Percentiles rank a stretch among this genome's conserved stretches.
These are phyloP conservation scores for Lasioglossum zephyrum DNA, from an alignment of 2,888 invertebrate genomes.

Conservation along the genomic window DNA sequence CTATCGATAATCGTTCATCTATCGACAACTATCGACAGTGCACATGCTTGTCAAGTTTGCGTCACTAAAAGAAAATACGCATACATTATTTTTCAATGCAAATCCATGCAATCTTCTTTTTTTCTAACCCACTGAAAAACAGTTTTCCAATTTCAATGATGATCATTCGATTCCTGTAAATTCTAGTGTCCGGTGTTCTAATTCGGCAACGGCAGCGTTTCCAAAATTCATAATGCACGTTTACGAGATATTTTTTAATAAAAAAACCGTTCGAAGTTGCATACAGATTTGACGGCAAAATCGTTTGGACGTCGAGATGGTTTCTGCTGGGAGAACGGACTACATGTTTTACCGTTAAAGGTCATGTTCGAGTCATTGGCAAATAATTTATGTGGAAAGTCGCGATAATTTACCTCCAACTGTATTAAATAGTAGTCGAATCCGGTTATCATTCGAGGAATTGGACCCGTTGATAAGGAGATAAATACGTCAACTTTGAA, in stretches of 20 bases:
- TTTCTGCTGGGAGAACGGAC: background rate
- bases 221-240: background rate
- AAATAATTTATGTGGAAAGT: background rate
- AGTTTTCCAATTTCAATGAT: background rate
- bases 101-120: background rate
- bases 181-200: background rate
- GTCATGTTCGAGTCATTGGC: background rate
- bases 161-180: background rate
- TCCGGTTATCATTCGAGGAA: background rate
- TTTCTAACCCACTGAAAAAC: background rate
- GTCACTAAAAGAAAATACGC: background rate
- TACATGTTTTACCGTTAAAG: background rate
- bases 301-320: background rate
- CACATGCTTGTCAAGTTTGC: conserved; percentile 26
- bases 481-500: background rate
- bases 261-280: background rate
- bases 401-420: background rate
- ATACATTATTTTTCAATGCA: background rate
- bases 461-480: background rate
- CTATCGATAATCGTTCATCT: background rate
- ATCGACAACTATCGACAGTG: background rate
- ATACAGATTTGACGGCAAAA: background rate
- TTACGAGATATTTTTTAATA: background rate
- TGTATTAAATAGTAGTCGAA: background rate
- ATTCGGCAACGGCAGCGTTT: background rate